These are phyloP conservation scores for Phocides pigmalion DNA, from an alignment of 1,140 invertebrate species.

Conservation along the genomic window DNA sequence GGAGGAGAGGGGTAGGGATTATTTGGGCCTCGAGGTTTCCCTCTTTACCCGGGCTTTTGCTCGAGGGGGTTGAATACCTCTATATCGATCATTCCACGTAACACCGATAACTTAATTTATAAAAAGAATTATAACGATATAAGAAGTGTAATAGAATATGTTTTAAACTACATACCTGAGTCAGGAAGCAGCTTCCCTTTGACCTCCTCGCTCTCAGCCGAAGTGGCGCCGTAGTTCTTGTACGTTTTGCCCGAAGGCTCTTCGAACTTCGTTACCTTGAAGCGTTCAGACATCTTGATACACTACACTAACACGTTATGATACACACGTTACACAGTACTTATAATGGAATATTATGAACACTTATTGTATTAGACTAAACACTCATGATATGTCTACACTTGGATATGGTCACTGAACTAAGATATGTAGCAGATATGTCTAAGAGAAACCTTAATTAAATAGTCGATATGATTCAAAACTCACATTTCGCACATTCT, in stretches of 20 bases:
- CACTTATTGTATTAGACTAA: background rate
- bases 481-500: background rate
- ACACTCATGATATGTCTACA: slow-evolving; percentile 39
- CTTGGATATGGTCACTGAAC: slow-evolving; percentile 36
- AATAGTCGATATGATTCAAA: background rate
- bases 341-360: slow-evolving; percentile 25
- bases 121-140: no score
- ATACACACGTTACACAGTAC: slow-evolving; percentile 26
- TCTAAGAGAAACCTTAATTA: background rate
- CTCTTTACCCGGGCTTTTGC: no score
- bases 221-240: slow-evolving; percentile 82
- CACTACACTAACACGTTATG: slow-evolving; percentile 20
- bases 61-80: no score
- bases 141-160: no score
- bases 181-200: slow-evolving; percentile 74
- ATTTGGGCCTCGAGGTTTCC: no score
- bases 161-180: slow-evolving; percentile 55
- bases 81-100: no score
- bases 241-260: slow-evolving; percentile 75
- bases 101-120: no score
- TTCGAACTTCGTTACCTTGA: slow-evolving; percentile 81
- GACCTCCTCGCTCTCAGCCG: slow-evolving; percentile 69
- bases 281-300: slow-evolving; percentile 79
- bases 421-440: slow-evolving; percentile 25
- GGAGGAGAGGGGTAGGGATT: no score